Percentiles rank a stretch among this genome's conserved stretches.
Evolutionary conservation across 2,113 vertebrate genomes (phyloP).

Genomic region (Podarcis cretensis): DNA sequence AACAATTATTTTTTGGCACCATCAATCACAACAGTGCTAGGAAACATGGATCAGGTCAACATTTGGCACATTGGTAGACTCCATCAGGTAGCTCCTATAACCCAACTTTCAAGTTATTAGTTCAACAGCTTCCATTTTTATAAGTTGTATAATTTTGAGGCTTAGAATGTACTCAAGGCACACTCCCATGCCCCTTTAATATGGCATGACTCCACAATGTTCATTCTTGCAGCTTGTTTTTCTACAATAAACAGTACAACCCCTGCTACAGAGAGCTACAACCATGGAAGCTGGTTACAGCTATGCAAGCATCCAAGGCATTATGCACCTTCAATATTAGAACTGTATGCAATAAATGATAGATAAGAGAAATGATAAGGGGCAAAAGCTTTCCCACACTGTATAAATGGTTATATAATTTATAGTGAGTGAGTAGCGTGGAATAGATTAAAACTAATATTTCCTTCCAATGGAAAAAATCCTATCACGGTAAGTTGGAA

Average conservation of each 20-base stretch:
- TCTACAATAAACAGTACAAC: background rate
- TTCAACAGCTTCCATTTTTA: no score
- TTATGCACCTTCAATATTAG: background rate
- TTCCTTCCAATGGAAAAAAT: background rate
- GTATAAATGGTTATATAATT: background rate
- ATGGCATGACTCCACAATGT: no score
- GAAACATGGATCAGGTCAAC: no score
- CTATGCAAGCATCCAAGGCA: rapidly evolving
- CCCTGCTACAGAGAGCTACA: rapidly evolving
- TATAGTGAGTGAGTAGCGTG: background rate
- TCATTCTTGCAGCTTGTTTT: background rate
- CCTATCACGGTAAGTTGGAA: background rate
- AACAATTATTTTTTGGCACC: no score
- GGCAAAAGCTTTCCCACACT: background rate
- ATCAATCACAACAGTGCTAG: no score
- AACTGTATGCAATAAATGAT: background rate
- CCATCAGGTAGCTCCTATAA: no score
- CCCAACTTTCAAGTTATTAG: no score
- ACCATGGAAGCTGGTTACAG: constrained; percentile 29
- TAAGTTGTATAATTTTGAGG: no score
- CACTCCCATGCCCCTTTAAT: no score
- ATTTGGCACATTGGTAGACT: no score
- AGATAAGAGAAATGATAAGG: background rate
- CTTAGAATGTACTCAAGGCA: no score
- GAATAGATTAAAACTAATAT: background rate